phyloP scores from a whole-genome alignment of 2,113 vertebrate genomes.

The Takifugu flavidus region DNA sequence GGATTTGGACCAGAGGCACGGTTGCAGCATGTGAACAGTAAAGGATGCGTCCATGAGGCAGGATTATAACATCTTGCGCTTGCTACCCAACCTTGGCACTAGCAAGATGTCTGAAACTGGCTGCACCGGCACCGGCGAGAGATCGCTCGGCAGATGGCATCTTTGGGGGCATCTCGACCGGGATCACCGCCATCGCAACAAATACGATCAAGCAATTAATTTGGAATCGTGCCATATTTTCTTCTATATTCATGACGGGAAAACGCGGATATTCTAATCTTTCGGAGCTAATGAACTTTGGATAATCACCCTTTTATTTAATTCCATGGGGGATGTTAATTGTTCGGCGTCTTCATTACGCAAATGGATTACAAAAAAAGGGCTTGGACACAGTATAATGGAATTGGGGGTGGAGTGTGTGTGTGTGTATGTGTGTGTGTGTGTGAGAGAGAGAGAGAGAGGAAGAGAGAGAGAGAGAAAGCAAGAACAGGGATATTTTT shows the following conservation, averaged over 20 bases:
- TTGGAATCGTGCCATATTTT: slow-evolving; percentile 65
- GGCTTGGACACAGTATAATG: slow-evolving; percentile 68
- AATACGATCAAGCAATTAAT: slow-evolving; percentile 66
- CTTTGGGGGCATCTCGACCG: slow-evolving; percentile 80
- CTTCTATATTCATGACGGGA: slow-evolving; percentile 75
- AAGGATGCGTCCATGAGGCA: slow-evolving; percentile 79
- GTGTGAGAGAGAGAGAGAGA: slow-evolving; percentile 25
- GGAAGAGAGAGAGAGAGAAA: slow-evolving; percentile 61
- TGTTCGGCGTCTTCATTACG: slow-evolving; percentile 87
- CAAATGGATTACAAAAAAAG: slow-evolving; percentile 97
- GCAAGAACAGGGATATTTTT: slow-evolving; percentile 75
- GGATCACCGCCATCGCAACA: slow-evolving; percentile 57
- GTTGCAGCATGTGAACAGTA: slow-evolving; percentile 79
- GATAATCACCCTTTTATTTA: slow-evolving; percentile 87
- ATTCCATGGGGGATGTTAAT: slow-evolving; percentile 85
- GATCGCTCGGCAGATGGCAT: slow-evolving; percentile 78
- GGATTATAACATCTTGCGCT: slow-evolving; percentile 79
- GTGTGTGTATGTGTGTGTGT: slow-evolving; percentile 38
- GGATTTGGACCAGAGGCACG: slow-evolving; percentile 73
- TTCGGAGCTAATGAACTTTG: slow-evolving; percentile 94
- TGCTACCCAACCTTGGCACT: slow-evolving; percentile 70
- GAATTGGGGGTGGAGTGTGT: slow-evolving; percentile 62
- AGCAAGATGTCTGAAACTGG: slow-evolving; percentile 71
- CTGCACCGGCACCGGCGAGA: slow-evolving; percentile 59
- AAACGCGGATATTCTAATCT: slow-evolving; percentile 81